Base-by-base conservation (phyloP, 2,113 vertebrate genomes). In the Callipepla californica region DNA sequence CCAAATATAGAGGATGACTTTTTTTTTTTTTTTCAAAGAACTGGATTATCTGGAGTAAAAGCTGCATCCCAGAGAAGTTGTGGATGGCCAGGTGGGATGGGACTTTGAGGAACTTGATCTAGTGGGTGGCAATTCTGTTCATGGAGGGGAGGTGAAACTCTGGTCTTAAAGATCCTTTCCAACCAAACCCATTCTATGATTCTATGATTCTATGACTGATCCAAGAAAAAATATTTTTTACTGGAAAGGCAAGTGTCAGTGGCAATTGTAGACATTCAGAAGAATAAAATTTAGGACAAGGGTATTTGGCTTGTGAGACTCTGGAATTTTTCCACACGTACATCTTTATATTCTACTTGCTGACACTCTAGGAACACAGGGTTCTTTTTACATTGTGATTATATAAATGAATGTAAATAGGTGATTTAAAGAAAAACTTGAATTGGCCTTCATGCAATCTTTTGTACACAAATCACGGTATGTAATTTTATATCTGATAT, bases 1-100 rank as follows among this genome's bases (percentile, higher is more conserved):
- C 7, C 13, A 48, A 2, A 65, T 55, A 25, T 38, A 44, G 26
- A 38, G 7, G 42, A 42, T 16, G 0, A 13, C 36, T 40, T 40
- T 40, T 40, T 40, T 40, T 40, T 10, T 40, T 40, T 50, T 76
- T 67, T 18, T 59, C 47, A 36, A 42, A 53, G 21, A 5, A 68
- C 13, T 36, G 23, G n/a, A 30, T 45, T 65, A 5, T 48, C 42
- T 70, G 30, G 11, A 78, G 15, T 63, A 32, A 65, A 74, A 5
- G 3, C 59, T 65, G 13, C 14, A 65, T 38, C 16, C n/a, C 32
- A 40, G 53, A 57, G 30, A 57, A 57, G 25, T 19, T 57, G 28
- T 32, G 53, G 17, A 57, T 32, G 53, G 17, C 9, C 30, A 32
- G 28, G 53, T 57, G 32, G 30, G 17, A 57, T 57, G 30, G 53